phyloP scores from a whole-genome alignment of 1,140 invertebrate genomes.

The Magallana ariakensis region DNA sequence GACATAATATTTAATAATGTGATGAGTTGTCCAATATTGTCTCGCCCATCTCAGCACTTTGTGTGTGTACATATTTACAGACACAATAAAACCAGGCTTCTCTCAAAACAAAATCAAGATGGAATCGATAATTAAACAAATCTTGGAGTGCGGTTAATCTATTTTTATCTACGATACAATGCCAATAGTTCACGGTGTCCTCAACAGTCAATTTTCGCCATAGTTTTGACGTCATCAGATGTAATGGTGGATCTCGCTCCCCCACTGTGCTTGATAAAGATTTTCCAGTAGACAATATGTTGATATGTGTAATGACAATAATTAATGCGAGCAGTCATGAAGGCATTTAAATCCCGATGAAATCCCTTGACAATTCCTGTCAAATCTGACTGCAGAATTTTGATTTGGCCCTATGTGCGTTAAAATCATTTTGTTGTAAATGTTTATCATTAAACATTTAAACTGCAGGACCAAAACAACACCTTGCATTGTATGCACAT shows the following conservation, averaged over 20 bases:
- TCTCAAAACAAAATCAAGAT: neutral
- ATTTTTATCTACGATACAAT: neutral
- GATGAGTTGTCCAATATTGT: no score
- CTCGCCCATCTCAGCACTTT: no score
- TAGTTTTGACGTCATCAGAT: neutral
- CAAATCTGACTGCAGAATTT: neutral
- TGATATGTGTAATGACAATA: constrained; percentile 28
- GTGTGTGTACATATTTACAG: no score
- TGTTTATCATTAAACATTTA: constrained; percentile 15
- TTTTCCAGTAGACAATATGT: constrained; percentile 3
- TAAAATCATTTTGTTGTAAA: neutral
- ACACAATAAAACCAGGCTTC: no score
- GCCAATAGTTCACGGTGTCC: neutral
- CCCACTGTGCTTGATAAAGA: constrained; percentile 7
- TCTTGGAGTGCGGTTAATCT: neutral
- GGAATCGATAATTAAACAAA: constrained; percentile 6
- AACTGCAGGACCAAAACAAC: neutral
- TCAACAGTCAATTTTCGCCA: neutral
- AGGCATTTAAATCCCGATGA: constrained; percentile 36
- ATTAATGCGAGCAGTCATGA: constrained; percentile 14
- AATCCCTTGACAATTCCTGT: neutral
- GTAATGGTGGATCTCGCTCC: neutral
- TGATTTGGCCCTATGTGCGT: neutral
- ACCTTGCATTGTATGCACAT: constrained; percentile 25
- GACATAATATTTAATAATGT: no score